These are phyloP conservation scores for Epinotia nisella DNA, from an alignment of 2,888 invertebrate species.

Conservation along the genomic window DNA sequence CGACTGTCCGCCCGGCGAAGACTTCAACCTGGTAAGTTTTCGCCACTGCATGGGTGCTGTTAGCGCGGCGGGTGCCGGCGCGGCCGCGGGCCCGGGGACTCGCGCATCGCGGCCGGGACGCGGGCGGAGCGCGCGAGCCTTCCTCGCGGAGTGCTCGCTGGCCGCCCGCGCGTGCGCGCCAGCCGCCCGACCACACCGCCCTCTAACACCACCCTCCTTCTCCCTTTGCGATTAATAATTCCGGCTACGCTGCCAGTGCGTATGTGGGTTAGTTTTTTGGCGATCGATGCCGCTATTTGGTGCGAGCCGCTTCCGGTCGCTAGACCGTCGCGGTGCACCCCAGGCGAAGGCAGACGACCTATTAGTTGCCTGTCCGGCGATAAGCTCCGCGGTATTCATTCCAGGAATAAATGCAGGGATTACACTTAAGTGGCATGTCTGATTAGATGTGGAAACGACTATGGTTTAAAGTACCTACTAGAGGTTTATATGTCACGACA, in stretches of 20 bases:
- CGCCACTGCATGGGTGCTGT: conserved; percentile 93
- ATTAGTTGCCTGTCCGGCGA: conserved; percentile 69
- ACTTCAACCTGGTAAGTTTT: conserved; percentile 91
- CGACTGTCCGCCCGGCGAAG: conserved; percentile 86
- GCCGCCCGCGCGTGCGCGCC: conserved; percentile 51
- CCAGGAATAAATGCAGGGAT: conserved; percentile 10
- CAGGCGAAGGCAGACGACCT: conserved; percentile 70
- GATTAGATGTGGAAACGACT: conserved; percentile 3
- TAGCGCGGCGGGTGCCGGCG: conserved; percentile 85
- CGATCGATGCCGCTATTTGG: conserved; percentile 83
- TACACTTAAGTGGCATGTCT: conserved; percentile 9
- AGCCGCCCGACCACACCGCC: conserved; percentile 48
- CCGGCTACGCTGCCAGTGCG: conserved; percentile 84
- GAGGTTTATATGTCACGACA: background rate
- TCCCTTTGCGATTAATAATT: conserved; percentile 82
- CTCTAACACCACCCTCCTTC: conserved; percentile 66
- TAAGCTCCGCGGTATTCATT: conserved; percentile 41
- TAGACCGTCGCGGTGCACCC: conserved; percentile 70
- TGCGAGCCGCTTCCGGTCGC: conserved; percentile 74
- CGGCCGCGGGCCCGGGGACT: conserved; percentile 79
- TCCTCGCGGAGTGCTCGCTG: conserved; percentile 79
- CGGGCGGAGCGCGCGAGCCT: conserved; percentile 82
- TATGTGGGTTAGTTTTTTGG: conserved; percentile 85
- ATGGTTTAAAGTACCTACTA: background rate
- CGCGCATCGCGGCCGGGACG: conserved; percentile 79